phyloP scores from a whole-genome alignment of 2,797 vertebrate genomes.

The Malacoraja senta region DNA sequence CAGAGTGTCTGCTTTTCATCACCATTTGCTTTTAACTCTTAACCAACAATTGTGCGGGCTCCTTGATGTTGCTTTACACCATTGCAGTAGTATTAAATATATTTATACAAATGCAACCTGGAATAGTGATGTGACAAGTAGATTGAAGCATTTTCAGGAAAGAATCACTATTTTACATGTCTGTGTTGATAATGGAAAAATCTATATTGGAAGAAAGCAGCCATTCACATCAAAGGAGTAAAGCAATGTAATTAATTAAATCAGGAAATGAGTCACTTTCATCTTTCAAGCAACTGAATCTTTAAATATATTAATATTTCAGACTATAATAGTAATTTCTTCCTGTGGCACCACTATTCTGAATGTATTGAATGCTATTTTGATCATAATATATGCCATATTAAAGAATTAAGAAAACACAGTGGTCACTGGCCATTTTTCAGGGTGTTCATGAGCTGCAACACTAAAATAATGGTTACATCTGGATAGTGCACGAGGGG shows the following conservation, averaged over 20 bases:
- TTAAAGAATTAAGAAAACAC: background rate
- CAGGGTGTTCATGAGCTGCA: background rate
- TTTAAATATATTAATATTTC: slow-evolving; percentile 6
- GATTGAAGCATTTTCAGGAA: background rate
- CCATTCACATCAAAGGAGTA: slow-evolving; percentile 14
- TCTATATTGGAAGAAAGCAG: background rate
- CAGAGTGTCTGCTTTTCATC: background rate
- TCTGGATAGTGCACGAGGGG: background rate
- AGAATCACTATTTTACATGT: background rate
- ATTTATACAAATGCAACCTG: background rate
- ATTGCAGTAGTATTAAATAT: background rate
- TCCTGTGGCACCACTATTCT: background rate
- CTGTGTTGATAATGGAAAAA: slow-evolving; percentile 2
- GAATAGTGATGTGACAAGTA: background rate
- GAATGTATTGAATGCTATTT: background rate
- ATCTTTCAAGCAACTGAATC: slow-evolving; percentile 12
- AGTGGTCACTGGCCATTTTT: background rate
- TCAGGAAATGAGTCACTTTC: slow-evolving; percentile 27
- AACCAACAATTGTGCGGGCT: background rate
- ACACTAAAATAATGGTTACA: too few species aligned
- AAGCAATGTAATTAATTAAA: background rate
- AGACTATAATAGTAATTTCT: too few species aligned
- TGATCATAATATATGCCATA: background rate
- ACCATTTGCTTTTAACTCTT: background rate
- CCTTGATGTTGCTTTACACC: slow-evolving; percentile 5